Percentiles rank a stretch among this genome's conserved stretches.
Evolutionary conservation across 2,797 vertebrate species (phyloP).

Genomic region (Adelosebastes latens): DNA sequence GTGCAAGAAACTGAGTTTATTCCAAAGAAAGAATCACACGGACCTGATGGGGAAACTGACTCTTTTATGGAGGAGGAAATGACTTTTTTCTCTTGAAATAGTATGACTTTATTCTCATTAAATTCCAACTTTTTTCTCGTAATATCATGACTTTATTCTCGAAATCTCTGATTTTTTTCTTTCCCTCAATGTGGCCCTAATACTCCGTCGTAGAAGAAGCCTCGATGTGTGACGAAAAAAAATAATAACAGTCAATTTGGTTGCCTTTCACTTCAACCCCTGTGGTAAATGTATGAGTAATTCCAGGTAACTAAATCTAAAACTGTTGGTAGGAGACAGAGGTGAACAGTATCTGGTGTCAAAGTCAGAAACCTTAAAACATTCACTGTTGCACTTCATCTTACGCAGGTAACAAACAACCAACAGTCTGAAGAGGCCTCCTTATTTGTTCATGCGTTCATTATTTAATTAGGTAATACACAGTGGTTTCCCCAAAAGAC

Average conservation of each 20-base stretch:
- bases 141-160: no score
- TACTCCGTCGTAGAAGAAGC: no score
- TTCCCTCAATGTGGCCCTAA: accelerated
- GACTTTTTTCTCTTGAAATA: no score
- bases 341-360: background rate
- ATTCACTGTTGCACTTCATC: background rate
- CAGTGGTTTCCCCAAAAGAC: background rate
- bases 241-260: no score
- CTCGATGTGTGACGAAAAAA: no score
- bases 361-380: background rate
- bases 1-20: no score
- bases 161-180: no score
- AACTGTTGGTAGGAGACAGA: background rate
- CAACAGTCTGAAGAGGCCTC: background rate
- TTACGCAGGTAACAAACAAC: background rate
- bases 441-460: background rate
- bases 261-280: background rate
- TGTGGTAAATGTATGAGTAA: background rate
- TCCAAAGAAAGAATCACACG: no score
- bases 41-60: no score
- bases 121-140: no score
- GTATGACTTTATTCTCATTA: no score
- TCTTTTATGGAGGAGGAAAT: no score
- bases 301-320: background rate
- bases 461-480: background rate